Evolutionary conservation across 2,888 invertebrate species (phyloP), one percentile per base, ranked within the genome.

Genomic region (Thereva nobilitata): DNA sequence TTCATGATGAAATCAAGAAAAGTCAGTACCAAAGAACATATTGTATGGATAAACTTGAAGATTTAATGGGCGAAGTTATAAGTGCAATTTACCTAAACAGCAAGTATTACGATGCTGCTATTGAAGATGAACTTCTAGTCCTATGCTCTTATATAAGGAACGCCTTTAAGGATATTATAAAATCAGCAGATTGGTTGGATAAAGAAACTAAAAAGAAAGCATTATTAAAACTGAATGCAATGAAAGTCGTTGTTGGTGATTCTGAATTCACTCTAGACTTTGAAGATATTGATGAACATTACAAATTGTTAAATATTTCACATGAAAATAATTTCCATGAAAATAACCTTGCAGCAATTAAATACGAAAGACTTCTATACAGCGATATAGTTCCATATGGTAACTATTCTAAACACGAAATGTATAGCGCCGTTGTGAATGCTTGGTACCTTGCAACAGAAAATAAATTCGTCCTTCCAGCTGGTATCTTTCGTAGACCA

Each of bases 71-170:
- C 4, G 44, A 53, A 34, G 44, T 64, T 6, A 4, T 64, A 1
- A 52, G 44, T 53, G 44, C 53, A 45, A 54, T 64, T n/a, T 53
- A 37, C 8, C 10, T 64, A n/a, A 40, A 45, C 7, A 64, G 64
- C n/a, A 45, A 54, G 6, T 54, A 53, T 8, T 38, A 53, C 12
- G 53, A 64, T n/a, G 6, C 44, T 9, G 4, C 44, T 5, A 12
- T 12, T 9, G 64, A 44, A 9, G 23, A 64, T 10, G 45, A 64
- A 6, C 9, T 64, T 4, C 37, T 64, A 10, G 35, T 3, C 1
- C 42, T 64, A 8, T 8, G 5, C 2, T 10, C 35, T 4, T 64
- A 53, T 44, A 64, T 64, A 12, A 42, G 34, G 42, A 23, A 4
- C 5, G 54, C 64, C 3, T 64, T 64, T 35, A 34, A 40, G 12